A percentile compares a stretch with the other conserved stretches of the same genome.
phyloP scores from a whole-genome alignment of 2,888 invertebrate species.

The Shargacucullia verbasci region DNA sequence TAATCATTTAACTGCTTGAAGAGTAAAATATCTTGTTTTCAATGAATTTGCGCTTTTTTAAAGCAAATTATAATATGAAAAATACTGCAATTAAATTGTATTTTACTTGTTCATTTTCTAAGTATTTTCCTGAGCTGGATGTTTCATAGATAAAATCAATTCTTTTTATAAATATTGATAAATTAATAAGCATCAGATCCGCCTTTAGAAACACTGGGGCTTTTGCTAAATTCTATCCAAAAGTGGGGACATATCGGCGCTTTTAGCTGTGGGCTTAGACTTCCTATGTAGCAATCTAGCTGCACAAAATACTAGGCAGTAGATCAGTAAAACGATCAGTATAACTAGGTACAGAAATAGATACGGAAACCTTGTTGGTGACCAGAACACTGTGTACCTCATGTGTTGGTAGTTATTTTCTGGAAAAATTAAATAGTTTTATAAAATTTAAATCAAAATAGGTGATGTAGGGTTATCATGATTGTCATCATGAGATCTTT shows the following conservation, averaged over 20 bases:
- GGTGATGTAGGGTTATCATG: no score
- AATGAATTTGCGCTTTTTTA: no score
- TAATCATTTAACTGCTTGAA: no score
- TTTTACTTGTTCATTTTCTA: no score
- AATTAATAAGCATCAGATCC: constrained; percentile 3
- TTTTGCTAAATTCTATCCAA: constrained; percentile 57
- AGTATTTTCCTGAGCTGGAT: no score
- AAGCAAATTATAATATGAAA: no score
- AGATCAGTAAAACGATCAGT: constrained; percentile 53
- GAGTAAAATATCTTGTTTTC: no score
- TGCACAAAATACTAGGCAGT: constrained; percentile 58
- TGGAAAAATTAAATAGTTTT: constrained; percentile 72
- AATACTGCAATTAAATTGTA: no score
- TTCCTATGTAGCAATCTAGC: constrained; percentile 54
- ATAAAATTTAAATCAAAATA: background rate
- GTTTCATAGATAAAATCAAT: no score
- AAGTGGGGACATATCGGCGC: constrained; percentile 62
- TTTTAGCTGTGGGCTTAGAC: constrained; percentile 30
- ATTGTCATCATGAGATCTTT: no score
- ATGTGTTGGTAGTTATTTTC: constrained; percentile 89
- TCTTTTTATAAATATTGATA: no score
- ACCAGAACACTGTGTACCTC: constrained; percentile 94
- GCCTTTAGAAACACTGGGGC: background rate
- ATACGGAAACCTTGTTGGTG: constrained; percentile 91
- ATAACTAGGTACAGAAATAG: constrained; percentile 88